Evolutionary conservation across 2,888 invertebrate species (phyloP), one percentile per base, ranked within the genome.

Genomic region (Ornithoptera alexandrae): DNA sequence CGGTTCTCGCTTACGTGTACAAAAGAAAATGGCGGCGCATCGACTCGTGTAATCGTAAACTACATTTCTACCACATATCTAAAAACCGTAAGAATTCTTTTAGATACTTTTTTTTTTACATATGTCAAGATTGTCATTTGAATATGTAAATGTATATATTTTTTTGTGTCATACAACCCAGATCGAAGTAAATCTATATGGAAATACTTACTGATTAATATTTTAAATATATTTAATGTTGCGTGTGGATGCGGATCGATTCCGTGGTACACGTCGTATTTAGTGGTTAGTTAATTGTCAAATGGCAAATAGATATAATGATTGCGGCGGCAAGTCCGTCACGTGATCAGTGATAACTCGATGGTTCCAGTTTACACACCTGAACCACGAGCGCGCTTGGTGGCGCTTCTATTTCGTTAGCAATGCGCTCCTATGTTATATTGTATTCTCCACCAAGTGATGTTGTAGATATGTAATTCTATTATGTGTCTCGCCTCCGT

Each of bases 401-500:
- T 74, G 76, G 75, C 74, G 74, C 78, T 78, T 77, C 78, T 78
- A 79, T 80, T 76, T 77, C 73, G 75, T 72, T 78, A 74, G 78
- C 75, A 75, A 76, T 78, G 78, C 78, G 80, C 80, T 81, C 79
- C 77, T 77, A 75, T 80, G 80, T 82, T 74, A 78, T 78, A 79
- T 83, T 82, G 83, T 84, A 81, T 81, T 86, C 86, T 87, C 86
- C 77, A 76, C 83, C 84, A 86, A 86, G 81, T 84, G 80, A 80
- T 89, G 87, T 85, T 82, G 84, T 88, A 87, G 84, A 87, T 90
- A 89, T 88, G 86, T 90, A 88, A 89, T 89, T 88, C 86, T 86
- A 89, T 90, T 90, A 89, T 90, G 87, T 88, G 86, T 88, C 88
- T 90, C 89, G 87, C 82, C 87, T 87, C 84, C 84, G 86, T 87